phyloP scores from a whole-genome alignment of 2,797 vertebrate genomes.

The Schizopygopsis pylzovi region DNA sequence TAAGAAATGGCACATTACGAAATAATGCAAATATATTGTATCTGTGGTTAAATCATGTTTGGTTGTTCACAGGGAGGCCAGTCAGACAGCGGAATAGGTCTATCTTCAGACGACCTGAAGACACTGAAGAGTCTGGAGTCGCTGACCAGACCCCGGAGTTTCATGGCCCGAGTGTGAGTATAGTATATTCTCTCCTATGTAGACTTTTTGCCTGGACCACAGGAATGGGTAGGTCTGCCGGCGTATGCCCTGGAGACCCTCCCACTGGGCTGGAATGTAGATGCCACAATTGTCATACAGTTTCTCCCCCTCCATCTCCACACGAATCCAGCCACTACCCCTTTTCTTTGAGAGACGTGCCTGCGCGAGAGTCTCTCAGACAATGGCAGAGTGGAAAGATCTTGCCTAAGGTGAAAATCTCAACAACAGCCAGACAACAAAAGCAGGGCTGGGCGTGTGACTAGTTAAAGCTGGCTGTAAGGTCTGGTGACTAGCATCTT shows the following conservation, averaged over 20 bases:
- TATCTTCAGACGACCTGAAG: slow-evolving; percentile 87
- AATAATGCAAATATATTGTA: slow-evolving; percentile 10
- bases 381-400: slow-evolving; percentile 68
- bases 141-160: slow-evolving; percentile 85
- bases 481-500: slow-evolving; percentile 52
- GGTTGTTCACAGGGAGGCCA: slow-evolving; percentile 77
- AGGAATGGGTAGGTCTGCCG: slow-evolving; percentile 31
- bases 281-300: slow-evolving; percentile 68
- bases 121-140: slow-evolving; percentile 86
- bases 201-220: slow-evolving; percentile 35
- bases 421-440: slow-evolving; percentile 70
- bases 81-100: slow-evolving; percentile 89
- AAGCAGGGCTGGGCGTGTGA: slow-evolving; percentile 64
- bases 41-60: slow-evolving; percentile 8
- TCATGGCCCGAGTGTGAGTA: slow-evolving; percentile 91
- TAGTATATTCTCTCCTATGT: slow-evolving; percentile 19
- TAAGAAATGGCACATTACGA: neutral
- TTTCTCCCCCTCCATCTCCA: slow-evolving; percentile 46
- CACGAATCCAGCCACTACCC: slow-evolving; percentile 61
- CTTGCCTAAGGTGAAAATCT: slow-evolving; percentile 71
- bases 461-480: slow-evolving; percentile 51
- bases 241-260: slow-evolving; percentile 68
- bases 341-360: slow-evolving; percentile 68
- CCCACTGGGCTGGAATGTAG: slow-evolving; percentile 74
- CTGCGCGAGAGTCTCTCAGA: slow-evolving; percentile 57